Evolutionary conservation across 92 coral and sea anemone species (phyloP), one percentile per base, ranked within the genome.

Genomic region (Umimayanthus chanpuru): DNA sequence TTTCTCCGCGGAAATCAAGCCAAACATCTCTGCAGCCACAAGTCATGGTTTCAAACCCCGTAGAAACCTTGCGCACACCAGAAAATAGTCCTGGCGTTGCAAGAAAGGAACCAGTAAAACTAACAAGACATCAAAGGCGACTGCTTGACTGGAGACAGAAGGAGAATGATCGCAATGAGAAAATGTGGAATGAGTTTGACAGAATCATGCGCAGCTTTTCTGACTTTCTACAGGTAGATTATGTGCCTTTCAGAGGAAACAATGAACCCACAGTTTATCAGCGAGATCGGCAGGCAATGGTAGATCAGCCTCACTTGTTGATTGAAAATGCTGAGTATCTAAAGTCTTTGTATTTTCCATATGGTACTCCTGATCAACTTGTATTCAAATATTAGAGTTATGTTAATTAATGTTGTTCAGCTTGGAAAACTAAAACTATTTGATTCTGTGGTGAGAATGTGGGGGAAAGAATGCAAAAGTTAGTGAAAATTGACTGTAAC

Each of bases 101-200:
- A 15, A 83, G 71, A 25, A 77, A 49, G 2, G 25, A 25, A 47
- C 20, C 26, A 0, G 6, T 6, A 36, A 83, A 83, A 8, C 26
- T 83, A 21, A 83, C 87, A 50, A 65, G 28, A 23, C 87, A 83
- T 83, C 87, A 83, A 70, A 83, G 70, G 26, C n/a, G 12, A 0
- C 26, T 68, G 47, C 38, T 40, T 83, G 87, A 70, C 18, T 83
- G 82, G 75, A 25, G 21, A 14, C 73, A 36, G 75, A 91, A 68
- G 38, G 82, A 88, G 12, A 53, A 85, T 5, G 76, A 76, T 10
- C 94, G 83, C 29, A 88, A 76, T 28, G 81, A 44, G 12, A 73
- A 88, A 70, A 86, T 94, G n/a, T 93, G 93, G 98, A 76, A 77
- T 73, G 94, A 94, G 72, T 93, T 94, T 75, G 98, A 94, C 28